Evolutionary conservation across 2,113 vertebrate genomes (phyloP).

Genomic region (Tenrec ecaudatus): DNA sequence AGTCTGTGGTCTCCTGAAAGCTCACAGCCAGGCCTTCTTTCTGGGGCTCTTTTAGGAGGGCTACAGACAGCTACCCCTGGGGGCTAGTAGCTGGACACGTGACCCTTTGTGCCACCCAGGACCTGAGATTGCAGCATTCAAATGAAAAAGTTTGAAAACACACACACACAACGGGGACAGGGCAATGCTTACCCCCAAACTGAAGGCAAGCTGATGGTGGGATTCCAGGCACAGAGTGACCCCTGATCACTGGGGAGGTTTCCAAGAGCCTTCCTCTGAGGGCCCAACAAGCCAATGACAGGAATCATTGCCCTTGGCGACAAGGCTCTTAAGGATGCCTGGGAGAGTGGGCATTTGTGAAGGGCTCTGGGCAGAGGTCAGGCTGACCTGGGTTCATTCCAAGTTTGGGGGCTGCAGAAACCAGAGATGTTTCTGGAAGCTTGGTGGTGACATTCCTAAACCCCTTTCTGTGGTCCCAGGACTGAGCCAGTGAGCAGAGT

Average conservation of each 20-base stretch:
- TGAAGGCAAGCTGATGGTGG: background rate
- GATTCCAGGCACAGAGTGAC: background rate
- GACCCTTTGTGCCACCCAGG: background rate
- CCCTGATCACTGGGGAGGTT: background rate
- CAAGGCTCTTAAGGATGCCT: background rate
- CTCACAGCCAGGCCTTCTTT: background rate
- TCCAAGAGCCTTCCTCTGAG: background rate
- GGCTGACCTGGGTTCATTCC: conserved; percentile 42
- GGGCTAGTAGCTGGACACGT: background rate
- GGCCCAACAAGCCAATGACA: background rate
- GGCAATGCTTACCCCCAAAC: background rate
- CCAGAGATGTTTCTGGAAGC: conserved; percentile 67
- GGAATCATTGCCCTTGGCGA: background rate
- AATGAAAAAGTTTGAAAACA: background rate
- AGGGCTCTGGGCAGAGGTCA: conserved; percentile 29
- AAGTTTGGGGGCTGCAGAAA: conserved; percentile 34
- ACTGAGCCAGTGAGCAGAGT: background rate
- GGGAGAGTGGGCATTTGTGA: background rate
- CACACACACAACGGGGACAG: background rate
- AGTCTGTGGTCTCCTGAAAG: background rate
- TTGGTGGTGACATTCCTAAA: conserved; percentile 10
- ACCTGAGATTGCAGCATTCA: background rate
- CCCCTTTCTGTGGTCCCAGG: background rate
- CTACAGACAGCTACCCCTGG: background rate
- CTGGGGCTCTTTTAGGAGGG: background rate